Base-by-base conservation (phyloP, 1,140 invertebrate species). In the Augochlora pura region DNA sequence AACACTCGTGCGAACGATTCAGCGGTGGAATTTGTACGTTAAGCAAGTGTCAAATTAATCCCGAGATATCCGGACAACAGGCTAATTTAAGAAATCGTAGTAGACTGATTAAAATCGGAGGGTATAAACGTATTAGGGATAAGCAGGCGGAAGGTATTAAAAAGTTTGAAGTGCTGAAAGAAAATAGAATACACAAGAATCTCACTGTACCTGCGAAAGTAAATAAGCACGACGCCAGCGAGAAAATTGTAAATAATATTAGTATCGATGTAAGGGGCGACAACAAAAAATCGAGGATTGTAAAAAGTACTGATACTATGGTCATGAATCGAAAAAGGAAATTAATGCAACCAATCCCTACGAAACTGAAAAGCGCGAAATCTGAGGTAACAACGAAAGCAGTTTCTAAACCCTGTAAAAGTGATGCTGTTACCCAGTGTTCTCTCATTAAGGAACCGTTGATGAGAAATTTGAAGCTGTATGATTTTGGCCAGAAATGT, bases 341-440 rank as follows among this genome's bases (percentile, higher is more conserved):
- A 68, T 42, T 76, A 18, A 60, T 75, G 9, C 42, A 57, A 54
- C 54, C 25, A 25, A 27, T 42, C 52, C n/a, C 60, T 14, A 60
- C 1, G 2, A 60, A 75, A 12, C 1, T 39, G 10, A 75, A 69
- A 21, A 54, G 6, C 16, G 52, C 5, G 23, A 62, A 46, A 27
- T 39, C n/a, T 3, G 59, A 74, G 1, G 25, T 54, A 23, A 6
- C 42, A n/a, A 8, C 38, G 8, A 60, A 63, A 16, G 46, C 54
- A 63, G 18, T 27, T 14, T 66, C 54, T 9, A 68, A 80, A 27
- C 73, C 84, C 0, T 81, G 32, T 21, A 84, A 67, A 82, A 79
- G 87, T 9, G 87, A 89, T 42, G 87, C 88, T 0, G 83, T 79
- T 25, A 88, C 83, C 5, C 92, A 93, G 21, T 93, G 92, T 64